These are phyloP conservation scores for Chiroxiphia lanceolata DNA, from an alignment of 2,797 vertebrate genomes.

Conservation along the genomic window DNA sequence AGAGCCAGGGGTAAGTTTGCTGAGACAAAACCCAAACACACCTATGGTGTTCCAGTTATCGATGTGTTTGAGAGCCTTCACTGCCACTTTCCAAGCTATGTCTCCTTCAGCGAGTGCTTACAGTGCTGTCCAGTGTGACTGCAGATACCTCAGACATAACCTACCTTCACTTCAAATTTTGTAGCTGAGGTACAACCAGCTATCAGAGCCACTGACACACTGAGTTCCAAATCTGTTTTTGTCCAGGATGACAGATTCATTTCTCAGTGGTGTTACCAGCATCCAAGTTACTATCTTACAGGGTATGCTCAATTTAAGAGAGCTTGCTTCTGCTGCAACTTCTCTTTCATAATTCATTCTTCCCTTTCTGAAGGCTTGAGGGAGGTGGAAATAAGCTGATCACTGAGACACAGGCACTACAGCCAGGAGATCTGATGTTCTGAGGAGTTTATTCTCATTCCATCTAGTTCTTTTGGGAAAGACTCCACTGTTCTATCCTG, in stretches of 20 bases:
- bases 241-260: neutral
- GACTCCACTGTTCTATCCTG: neutral
- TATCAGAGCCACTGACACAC: neutral
- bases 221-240: neutral
- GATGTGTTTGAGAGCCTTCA: neutral
- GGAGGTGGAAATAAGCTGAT: neutral
- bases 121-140: neutral
- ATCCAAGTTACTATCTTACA: neutral
- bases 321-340: neutral
- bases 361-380: neutral
- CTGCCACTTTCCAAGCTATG: neutral
- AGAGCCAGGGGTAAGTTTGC: rapidly evolving
- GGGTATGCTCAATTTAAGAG: neutral
- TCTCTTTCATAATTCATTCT: neutral
- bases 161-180: neutral
- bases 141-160: neutral
- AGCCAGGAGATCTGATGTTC: neutral
- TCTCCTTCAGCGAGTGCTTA: neutral
- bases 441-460: neutral
- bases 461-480: neutral
- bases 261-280: neutral
- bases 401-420: neutral
- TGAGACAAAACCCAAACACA: neutral
- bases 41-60: neutral
- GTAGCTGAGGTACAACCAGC: neutral